Evolutionary conservation across 2,113 vertebrate species (phyloP), one percentile per base, ranked within the genome.

Genomic region (Erpornis zantholeuca): DNA sequence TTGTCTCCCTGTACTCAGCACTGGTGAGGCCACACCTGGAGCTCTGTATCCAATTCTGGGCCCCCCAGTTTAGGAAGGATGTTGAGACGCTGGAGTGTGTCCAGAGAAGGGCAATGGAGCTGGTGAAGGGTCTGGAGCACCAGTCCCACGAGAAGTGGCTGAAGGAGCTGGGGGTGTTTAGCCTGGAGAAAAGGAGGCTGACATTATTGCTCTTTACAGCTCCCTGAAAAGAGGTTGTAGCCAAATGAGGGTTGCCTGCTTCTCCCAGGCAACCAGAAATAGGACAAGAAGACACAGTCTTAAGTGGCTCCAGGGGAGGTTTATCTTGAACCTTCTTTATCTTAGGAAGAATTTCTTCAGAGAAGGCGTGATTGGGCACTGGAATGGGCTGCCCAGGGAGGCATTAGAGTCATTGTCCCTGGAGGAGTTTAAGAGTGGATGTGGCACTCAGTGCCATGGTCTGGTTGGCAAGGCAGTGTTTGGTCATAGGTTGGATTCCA

Each of bases 361-460:
- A 50, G 31, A 42, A 59, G 9, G 31, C 15, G 25, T 19, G 17
- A 68, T 1, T 52, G 9, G 22, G 9, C 15, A 27, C 19, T 44
- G 22, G 38, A 60, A 33, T 45, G 38, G 22, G 18, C 38, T 69
- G 17, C 28, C 25, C 33, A 45, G 33, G 33, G 38, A 52, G 17
- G 11, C 13, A 23, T 4, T 47, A 28, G 9, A 8, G 11, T 33
- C 59, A 18, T 23, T 0, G 1, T 45, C 28, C 57, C 2, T 1
- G 33, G 28, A 38, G 12, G 10, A 40, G 28, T 52, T 45, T 44
- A 45, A 69, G 35, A 11, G 75, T 45, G 38, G 22, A 28, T 23
- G 12, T 33, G 25, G 14, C 53, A 44, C 36, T 59, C 10, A 44
- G 36, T 27, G 53, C 27, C 33, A 4, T 28, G 18, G 33, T 45